phyloP scores from a whole-genome alignment of 2,797 vertebrate genomes.

The Xerus rutilus region DNA sequence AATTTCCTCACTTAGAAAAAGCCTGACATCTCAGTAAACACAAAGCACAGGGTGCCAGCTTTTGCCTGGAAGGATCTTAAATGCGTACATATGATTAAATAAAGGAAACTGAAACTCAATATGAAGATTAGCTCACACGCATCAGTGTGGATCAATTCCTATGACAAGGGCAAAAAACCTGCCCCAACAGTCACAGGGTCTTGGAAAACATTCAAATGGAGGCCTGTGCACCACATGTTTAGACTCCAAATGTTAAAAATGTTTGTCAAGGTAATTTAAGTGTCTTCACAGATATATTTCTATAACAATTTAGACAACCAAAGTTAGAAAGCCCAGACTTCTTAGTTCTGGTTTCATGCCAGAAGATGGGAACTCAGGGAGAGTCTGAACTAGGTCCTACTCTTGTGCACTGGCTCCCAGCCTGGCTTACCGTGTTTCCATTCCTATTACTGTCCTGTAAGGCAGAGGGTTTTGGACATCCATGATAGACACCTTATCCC shows the following conservation, averaged over 20 bases:
- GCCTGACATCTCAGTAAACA: neutral
- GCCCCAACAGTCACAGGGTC: neutral
- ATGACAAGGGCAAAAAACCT: neutral
- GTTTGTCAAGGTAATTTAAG: neutral
- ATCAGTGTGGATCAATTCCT: neutral
- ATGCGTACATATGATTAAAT: neutral
- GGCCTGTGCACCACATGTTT: neutral
- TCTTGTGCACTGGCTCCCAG: neutral
- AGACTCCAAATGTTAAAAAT: neutral
- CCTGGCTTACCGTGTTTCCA: neutral
- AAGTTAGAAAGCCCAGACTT: neutral
- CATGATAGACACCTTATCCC: neutral
- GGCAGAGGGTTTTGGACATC: neutral
- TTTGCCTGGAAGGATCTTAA: neutral
- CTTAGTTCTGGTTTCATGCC: neutral
- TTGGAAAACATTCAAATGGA: neutral
- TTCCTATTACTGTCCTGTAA: neutral
- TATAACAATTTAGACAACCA: neutral
- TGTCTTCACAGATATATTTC: neutral
- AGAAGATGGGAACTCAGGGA: neutral
- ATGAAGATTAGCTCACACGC: neutral
- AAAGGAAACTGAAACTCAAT: neutral
- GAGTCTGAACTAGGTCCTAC: neutral
- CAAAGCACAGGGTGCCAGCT: neutral
- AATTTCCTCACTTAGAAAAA: neutral